Percentiles rank a stretch among this genome's conserved stretches.
Conservation (phyloP, 2,113 vertebrate genomes). For the Callaeas wilsoni region DNA sequence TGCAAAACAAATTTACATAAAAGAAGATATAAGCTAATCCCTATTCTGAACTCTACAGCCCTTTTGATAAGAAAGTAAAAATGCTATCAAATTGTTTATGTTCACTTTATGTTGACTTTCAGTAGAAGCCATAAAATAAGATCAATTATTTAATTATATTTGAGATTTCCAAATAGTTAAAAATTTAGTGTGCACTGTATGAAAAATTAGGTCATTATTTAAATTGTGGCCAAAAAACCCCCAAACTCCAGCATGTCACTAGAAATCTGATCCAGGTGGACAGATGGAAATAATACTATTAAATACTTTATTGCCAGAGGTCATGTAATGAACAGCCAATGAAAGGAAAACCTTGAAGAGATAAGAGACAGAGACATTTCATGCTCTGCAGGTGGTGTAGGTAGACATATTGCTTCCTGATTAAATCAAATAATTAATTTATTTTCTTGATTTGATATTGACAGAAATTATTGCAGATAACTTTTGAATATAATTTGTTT, state of each 20-base stretch:
- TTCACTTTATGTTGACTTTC: background rate
- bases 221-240: background rate
- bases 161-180: background rate
- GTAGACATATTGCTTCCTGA: background rate
- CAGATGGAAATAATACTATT: conserved; percentile 47
- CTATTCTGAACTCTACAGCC: background rate
- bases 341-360: background rate
- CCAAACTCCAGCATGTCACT: conserved; percentile 7
- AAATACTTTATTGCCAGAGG: conserved; percentile 26
- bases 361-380: background rate
- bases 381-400: background rate
- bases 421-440: background rate
- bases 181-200: background rate
- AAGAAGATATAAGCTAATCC: background rate
- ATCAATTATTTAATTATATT: background rate
- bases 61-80: background rate
- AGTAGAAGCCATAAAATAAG: background rate
- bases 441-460: background rate
- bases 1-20: background rate
- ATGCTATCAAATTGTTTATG: background rate
- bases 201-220: conserved; percentile 14
- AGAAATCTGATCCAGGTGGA: conserved; percentile 1
- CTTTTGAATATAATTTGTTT: background rate
- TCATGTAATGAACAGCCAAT: background rate
- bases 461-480: background rate